Conservation (phyloP, 2,888 invertebrate species). For the Ischnura elegans region DNA sequence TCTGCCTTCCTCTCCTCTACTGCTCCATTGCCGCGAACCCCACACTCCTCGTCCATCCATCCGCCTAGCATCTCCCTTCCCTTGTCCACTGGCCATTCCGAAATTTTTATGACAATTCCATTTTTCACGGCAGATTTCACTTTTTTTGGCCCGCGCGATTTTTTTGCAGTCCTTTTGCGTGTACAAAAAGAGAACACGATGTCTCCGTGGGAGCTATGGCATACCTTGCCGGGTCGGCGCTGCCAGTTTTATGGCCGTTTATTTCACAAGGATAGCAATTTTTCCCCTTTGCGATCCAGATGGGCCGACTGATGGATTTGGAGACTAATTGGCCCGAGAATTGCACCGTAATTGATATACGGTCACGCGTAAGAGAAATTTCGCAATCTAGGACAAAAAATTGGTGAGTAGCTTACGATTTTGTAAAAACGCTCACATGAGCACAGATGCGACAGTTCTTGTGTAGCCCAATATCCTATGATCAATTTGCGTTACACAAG, state of each 20-base stretch:
- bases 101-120: slow-evolving; percentile 35
- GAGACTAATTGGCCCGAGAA: neutral
- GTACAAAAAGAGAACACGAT: neutral
- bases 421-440: neutral
- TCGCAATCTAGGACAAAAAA: neutral
- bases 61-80: neutral
- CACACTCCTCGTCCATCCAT: neutral
- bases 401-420: neutral
- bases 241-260: slow-evolving; percentile 4
- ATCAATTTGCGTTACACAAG: too few relatives aligned
- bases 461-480: too few relatives aligned
- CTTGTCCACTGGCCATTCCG: neutral
- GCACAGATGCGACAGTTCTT: too few relatives aligned
- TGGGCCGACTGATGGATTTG: neutral
- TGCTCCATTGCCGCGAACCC: neutral
- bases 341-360: neutral
- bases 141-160: neutral
- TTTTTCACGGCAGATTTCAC: neutral
- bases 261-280: neutral
- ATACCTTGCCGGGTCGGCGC: neutral
- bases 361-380: neutral
- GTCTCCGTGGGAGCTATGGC: slow-evolving; percentile 6
- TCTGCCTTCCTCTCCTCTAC: neutral
- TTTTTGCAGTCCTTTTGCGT: neutral
- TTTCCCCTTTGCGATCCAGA: slow-evolving; percentile 14